These are phyloP conservation scores for Oscheius myriophilus DNA, from an alignment of 2,888 invertebrate species.

Conservation along the genomic window DNA sequence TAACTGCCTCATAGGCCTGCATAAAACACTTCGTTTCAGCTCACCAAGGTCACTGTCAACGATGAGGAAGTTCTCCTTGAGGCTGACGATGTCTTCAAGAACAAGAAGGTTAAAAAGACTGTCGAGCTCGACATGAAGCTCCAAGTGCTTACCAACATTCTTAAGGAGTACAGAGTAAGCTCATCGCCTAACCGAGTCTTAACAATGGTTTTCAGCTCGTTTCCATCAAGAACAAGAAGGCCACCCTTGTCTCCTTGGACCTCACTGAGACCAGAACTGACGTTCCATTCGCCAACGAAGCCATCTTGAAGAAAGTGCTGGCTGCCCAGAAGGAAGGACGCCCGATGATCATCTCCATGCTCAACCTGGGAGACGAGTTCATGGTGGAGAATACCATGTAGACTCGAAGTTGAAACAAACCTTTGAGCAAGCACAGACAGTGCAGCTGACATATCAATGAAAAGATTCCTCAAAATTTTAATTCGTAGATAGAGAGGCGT, in stretches of 20 bases:
- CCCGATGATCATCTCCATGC: constrained; percentile 18
- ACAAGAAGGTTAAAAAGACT: constrained; percentile 10
- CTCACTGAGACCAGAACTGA: constrained; percentile 6
- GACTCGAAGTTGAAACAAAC: too few species aligned
- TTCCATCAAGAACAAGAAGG: constrained; percentile 19
- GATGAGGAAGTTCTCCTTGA: constrained; percentile 12
- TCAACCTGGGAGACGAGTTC: constrained; percentile 17
- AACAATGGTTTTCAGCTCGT: constrained; percentile 9
- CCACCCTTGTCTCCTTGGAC: constrained; percentile 12
- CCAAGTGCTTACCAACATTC: constrained; percentile 1
- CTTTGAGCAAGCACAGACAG: too few species aligned
- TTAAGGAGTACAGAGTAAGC: constrained; percentile 22
- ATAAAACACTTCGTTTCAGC: constrained; percentile 1
- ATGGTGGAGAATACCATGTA: constrained; percentile 6
- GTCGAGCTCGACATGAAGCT: constrained; percentile 4
- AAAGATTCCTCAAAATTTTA: too few species aligned
- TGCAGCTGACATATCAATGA: too few species aligned
- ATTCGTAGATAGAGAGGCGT: too few species aligned
- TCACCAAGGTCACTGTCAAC: constrained; percentile 10
- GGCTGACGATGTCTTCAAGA: constrained; percentile 17
- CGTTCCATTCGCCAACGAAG: constrained; percentile 22
- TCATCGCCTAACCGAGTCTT: neutral
- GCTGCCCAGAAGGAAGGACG: neutral
- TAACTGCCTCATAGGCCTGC: neutral
- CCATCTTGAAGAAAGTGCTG: neutral